phyloP scores from a whole-genome alignment of 1,140 invertebrate species.

The Laupala kohalensis region DNA sequence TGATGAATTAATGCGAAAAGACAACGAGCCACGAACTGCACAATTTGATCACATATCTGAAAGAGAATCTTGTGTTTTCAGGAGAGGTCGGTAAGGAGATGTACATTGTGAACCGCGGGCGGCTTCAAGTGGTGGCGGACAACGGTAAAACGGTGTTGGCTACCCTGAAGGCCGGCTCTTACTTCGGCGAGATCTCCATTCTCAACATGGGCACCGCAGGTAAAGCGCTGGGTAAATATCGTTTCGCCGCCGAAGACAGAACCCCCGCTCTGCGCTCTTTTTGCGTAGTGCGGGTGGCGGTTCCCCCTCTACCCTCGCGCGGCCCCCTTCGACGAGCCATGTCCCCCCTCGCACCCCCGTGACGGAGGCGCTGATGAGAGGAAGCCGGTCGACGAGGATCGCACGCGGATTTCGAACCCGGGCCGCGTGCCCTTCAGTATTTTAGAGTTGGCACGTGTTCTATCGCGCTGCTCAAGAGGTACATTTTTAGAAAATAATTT shows the following conservation, averaged over 20 bases:
- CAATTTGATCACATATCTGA: neutral
- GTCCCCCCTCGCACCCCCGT: too few relatives aligned
- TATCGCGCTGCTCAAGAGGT: too few relatives aligned
- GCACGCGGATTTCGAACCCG: too few relatives aligned
- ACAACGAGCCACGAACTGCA: neutral
- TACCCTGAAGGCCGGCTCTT: slow-evolving; percentile 90
- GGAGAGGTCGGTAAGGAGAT: slow-evolving; percentile 98
- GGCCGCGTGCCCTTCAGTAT: too few relatives aligned
- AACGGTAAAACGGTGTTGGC: slow-evolving; percentile 94
- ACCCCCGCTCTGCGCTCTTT: too few relatives aligned
- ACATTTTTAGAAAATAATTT: too few relatives aligned
- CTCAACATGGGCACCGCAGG: slow-evolving; percentile 99
- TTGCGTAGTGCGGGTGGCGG: too few relatives aligned
- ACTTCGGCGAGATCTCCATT: slow-evolving; percentile 99
- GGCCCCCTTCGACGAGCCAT: too few relatives aligned
- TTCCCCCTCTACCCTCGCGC: too few relatives aligned
- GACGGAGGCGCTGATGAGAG: too few relatives aligned
- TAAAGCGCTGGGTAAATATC: slow-evolving; percentile 36
- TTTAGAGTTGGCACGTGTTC: too few relatives aligned
- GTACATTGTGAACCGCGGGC: slow-evolving; percentile 96
- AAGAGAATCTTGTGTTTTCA: slow-evolving; percentile 31
- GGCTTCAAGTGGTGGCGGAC: slow-evolving; percentile 91
- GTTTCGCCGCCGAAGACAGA: neutral
- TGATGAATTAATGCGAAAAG: neutral
- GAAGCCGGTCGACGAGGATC: too few relatives aligned